Conservation (phyloP, 2,888 invertebrate species). For the Cryptus armator region DNA sequence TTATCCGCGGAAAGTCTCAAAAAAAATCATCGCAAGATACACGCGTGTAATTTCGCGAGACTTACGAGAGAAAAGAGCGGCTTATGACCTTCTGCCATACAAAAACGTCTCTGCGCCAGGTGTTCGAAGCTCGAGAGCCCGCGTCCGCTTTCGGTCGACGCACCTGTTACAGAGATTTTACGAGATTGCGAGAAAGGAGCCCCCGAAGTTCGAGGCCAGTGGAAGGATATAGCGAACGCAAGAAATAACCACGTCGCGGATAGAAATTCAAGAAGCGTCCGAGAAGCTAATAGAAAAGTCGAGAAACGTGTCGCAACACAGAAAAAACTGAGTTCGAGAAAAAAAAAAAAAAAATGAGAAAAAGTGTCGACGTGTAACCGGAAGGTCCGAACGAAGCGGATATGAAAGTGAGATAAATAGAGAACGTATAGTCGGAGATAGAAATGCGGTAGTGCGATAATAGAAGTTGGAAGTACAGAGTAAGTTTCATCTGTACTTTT, state of each 20-base stretch:
- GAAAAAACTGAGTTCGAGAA: neutral
- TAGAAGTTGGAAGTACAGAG: conserved; percentile 23
- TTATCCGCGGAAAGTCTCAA: neutral
- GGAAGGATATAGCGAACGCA: neutral
- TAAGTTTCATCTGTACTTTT: conserved; percentile 30
- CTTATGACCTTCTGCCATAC: conserved; percentile 2
- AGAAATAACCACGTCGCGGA: neutral
- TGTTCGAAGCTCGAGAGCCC: neutral
- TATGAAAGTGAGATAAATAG: conserved; percentile 29
- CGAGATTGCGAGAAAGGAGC: conserved; percentile 51
- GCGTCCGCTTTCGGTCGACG: conserved; percentile 1
- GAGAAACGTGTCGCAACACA: neutral
- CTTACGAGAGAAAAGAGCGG: neutral
- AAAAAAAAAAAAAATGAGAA: neutral
- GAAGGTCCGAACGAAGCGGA: conserved; percentile 12
- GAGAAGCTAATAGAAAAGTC: neutral
- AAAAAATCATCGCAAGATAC: neutral
- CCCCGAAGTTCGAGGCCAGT: neutral
- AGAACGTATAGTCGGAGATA: conserved; percentile 30
- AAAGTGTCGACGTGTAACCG: neutral
- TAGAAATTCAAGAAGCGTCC: neutral
- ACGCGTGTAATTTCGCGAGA: neutral
- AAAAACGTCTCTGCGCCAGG: conserved; percentile 24
- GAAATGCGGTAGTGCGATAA: conserved; percentile 11
- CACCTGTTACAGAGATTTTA: conserved; percentile 56